Conservation (phyloP, 1,140 invertebrate genomes). For the Maniola jurtina region DNA sequence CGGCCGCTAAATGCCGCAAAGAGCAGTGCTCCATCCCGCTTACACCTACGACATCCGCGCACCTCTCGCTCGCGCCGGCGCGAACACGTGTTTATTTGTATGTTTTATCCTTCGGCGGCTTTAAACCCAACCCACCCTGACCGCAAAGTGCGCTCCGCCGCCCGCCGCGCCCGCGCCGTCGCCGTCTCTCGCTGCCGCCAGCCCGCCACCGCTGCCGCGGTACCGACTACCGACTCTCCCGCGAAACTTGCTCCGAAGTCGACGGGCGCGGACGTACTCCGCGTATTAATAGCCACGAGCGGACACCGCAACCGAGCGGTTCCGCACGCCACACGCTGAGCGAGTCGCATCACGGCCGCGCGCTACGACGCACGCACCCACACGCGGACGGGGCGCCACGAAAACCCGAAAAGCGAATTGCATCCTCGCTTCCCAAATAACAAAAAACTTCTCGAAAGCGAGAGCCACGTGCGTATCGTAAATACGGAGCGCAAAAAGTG, state of each 20-base stretch:
- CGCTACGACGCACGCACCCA: slow-evolving; percentile 55
- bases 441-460: slow-evolving; percentile 46
- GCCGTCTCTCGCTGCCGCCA: slow-evolving; percentile 69
- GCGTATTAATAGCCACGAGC: slow-evolving; percentile 73
- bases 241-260: slow-evolving; percentile 75
- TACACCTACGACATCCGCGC: slow-evolving; percentile 43
- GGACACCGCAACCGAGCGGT: slow-evolving; percentile 60
- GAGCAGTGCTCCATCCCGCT: slow-evolving; percentile 60
- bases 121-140: slow-evolving; percentile 79
- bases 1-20: slow-evolving; percentile 76
- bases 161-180: slow-evolving; percentile 70
- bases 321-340: slow-evolving; percentile 39
- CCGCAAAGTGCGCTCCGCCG: slow-evolving; percentile 76
- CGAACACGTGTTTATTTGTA: slow-evolving; percentile 81
- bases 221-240: slow-evolving; percentile 58
- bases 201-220: slow-evolving; percentile 57
- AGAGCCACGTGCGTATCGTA: slow-evolving; percentile 67
- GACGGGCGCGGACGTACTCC: slow-evolving; percentile 72
- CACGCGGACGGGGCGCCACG: slow-evolving; percentile 36
- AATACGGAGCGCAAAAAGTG: slow-evolving; percentile 71
- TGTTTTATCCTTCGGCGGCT: slow-evolving; percentile 80
- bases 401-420: slow-evolving; percentile 11
- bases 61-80: slow-evolving; percentile 76
- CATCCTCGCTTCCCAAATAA: neutral
- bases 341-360: slow-evolving; percentile 59